Conservation (phyloP, 2,797 vertebrate species). For the Atherinosoma microstoma region DNA sequence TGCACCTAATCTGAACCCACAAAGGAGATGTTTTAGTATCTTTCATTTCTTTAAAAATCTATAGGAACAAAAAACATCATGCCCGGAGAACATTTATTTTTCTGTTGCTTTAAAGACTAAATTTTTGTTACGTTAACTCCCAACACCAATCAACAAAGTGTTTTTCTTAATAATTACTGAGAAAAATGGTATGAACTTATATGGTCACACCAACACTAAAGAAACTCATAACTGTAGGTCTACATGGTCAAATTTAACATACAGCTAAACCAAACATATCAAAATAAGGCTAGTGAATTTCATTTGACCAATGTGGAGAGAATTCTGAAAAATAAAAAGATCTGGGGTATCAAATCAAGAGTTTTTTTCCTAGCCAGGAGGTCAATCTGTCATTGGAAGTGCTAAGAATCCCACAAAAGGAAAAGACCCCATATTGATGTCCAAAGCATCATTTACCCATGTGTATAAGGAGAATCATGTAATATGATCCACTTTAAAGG, state of each 20-base stretch:
- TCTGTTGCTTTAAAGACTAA: not conserved
- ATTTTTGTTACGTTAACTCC: too few relatives aligned
- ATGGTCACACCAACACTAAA: not conserved
- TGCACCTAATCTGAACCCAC: not conserved
- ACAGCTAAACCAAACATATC: not conserved
- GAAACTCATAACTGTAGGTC: not conserved
- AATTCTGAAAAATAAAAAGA: too few relatives aligned
- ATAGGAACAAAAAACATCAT: not conserved
- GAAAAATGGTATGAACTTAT: not conserved
- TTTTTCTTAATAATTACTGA: not conserved
- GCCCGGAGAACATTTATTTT: not conserved
- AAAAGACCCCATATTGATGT: too few relatives aligned
- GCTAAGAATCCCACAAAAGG: too few relatives aligned
- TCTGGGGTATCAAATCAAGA: too few relatives aligned
- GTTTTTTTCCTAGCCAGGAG: too few relatives aligned
- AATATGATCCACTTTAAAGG: too few relatives aligned
- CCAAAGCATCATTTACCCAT: too few relatives aligned
- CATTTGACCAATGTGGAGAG: not conserved
- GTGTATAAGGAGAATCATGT: too few relatives aligned
- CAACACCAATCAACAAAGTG: not conserved
- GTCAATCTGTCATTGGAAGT: too few relatives aligned
- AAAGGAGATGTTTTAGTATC: not conserved
- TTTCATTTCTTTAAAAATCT: not conserved
- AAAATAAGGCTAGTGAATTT: not conserved
- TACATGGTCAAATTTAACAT: not conserved